Conservation (phyloP, 2,113 vertebrate species). For the Butorides virescens region DNA sequence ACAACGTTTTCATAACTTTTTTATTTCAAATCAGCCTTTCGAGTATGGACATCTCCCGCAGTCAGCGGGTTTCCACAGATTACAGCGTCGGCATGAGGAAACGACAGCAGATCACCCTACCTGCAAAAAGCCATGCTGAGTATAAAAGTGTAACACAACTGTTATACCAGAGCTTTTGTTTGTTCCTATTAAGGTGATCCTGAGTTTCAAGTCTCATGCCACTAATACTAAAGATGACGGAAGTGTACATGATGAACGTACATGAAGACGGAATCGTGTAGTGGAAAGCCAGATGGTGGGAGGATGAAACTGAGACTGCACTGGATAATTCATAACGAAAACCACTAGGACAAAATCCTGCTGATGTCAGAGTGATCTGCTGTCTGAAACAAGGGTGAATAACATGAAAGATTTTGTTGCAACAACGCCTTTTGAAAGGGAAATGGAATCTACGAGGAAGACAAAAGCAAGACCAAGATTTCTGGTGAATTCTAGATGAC, state of each 20-base stretch:
- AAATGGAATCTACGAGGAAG: neutral
- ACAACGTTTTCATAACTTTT: neutral
- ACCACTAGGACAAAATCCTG: neutral
- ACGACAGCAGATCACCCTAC: neutral
- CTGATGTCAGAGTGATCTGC: neutral
- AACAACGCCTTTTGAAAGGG: neutral
- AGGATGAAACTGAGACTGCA: neutral
- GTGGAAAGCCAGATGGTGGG: neutral
- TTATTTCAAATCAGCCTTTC: neutral
- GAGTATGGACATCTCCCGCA: neutral
- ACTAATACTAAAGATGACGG: neutral
- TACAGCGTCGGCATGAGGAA: neutral
- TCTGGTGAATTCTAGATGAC: neutral
- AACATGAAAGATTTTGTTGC: neutral
- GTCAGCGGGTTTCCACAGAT: neutral
- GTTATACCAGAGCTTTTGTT: neutral
- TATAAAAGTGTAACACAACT: neutral
- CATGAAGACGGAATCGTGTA: neutral
- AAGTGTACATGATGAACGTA: fast-evolving
- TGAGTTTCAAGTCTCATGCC: neutral
- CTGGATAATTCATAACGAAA: neutral
- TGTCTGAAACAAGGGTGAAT: neutral
- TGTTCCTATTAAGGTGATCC: neutral
- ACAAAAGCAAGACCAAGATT: neutral
- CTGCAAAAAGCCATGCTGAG: fast-evolving